Percentiles rank a stretch among this genome's conserved stretches.
These are phyloP conservation scores for Meleagris gallopavo DNA, from an alignment of 2,113 vertebrate species.

Conservation along the genomic window DNA sequence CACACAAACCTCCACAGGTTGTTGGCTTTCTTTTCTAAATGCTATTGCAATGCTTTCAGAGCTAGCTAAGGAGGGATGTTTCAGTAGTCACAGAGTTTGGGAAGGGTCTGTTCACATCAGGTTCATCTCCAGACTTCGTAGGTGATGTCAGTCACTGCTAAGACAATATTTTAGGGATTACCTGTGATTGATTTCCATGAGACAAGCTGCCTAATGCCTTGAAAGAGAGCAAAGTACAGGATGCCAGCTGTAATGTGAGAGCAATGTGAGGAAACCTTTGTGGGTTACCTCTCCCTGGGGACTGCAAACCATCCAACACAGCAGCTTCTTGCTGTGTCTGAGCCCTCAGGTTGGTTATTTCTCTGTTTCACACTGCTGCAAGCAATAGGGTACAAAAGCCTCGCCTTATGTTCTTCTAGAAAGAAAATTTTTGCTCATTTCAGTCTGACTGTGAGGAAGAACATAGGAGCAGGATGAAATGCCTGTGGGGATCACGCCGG, in stretches of 20 bases:
- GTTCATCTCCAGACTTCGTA: neutral
- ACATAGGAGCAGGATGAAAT: neutral
- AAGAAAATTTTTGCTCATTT: neutral
- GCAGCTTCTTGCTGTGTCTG: neutral
- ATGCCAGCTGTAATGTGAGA: accelerated
- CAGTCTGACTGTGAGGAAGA: neutral
- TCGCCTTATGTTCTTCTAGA: neutral
- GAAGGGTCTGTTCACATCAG: neutral
- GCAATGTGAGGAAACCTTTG: neutral
- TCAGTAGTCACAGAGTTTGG: neutral
- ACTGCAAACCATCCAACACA: neutral
- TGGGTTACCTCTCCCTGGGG: neutral
- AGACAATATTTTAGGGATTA: neutral
- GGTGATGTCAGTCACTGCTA: neutral
- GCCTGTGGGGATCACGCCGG: conserved; percentile 11
- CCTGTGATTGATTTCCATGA: neutral
- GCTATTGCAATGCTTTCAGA: neutral
- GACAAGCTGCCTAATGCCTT: neutral
- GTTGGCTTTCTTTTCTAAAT: neutral
- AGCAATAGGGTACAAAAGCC: neutral
- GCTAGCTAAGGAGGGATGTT: neutral
- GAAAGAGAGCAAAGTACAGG: neutral
- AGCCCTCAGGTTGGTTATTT: neutral
- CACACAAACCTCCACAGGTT: neutral
- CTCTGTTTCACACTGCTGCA: neutral